phyloP scores from a whole-genome alignment of 2,888 invertebrate species.

The Pycnomerus fuliginosus region DNA sequence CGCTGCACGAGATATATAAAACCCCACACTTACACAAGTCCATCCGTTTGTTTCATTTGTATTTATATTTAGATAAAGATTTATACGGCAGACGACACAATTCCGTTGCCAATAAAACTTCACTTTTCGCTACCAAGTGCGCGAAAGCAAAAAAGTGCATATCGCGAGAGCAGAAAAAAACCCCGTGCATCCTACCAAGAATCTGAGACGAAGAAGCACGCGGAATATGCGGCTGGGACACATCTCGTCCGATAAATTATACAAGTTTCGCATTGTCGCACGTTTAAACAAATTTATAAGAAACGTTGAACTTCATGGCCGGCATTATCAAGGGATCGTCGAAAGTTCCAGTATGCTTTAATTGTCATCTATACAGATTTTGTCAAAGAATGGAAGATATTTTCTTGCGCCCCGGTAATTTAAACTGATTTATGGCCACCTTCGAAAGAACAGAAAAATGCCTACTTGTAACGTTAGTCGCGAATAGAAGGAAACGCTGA shows the following conservation, averaged over 20 bases:
- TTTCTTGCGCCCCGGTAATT: no score
- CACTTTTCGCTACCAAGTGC: slow-evolving; percentile 7
- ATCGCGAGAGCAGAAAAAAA: slow-evolving; percentile 8
- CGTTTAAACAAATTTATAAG: slow-evolving; percentile 7
- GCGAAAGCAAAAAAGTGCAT: neutral
- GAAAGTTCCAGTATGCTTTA: no score
- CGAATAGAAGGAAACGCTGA: no score
- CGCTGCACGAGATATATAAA: no score
- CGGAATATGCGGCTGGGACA: slow-evolving; percentile 31
- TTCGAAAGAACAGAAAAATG: no score
- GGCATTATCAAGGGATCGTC: no score
- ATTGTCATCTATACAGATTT: no score
- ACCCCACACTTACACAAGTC: slow-evolving; percentile 2
- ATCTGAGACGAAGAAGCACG: slow-evolving; percentile 32
- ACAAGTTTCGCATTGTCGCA: slow-evolving; percentile 6
- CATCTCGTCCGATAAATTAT: slow-evolving; percentile 13
- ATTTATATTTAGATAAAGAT: slow-evolving; percentile 32
- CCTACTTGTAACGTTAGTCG: no score
- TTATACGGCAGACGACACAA: slow-evolving; percentile 31
- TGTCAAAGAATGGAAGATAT: no score
- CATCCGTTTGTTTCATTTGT: slow-evolving; percentile 25
- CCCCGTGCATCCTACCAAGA: slow-evolving; percentile 19
- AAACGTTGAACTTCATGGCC: no score
- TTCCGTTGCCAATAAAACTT: slow-evolving; percentile 22
- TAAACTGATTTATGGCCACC: no score